Evolutionary conservation across 2,888 invertebrate genomes (phyloP), one percentile per base, ranked within the genome.

Genomic region (Brachypterus glaber): DNA sequence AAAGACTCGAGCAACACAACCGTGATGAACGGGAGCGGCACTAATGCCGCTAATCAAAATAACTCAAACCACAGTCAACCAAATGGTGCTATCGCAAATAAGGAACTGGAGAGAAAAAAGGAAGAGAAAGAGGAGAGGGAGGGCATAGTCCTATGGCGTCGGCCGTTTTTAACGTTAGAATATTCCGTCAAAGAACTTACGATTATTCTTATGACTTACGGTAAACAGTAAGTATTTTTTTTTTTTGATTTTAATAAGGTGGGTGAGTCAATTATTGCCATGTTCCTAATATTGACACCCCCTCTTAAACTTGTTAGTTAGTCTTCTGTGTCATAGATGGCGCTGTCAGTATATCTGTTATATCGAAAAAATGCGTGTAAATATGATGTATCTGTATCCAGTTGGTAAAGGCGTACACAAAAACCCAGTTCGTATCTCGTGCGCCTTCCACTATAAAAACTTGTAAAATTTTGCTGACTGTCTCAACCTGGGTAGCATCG

Each of bases 171-270:
- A 54, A 90, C 90, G 2, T 57, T 86, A 41, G 79, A 84, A 59
- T 91, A 86, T 68, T 88, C 84, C 68, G 64, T 74, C 54, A 73
- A 76, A 56, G 90, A 92, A 71, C 67, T 82, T 47, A 65, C 74
- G 41, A 71, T 77, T 56, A 69, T 85, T 53, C 64, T 76, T 53
- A 71, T 68, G 48, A 71, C 69, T 34, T 73, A 73, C 59, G 70
- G 71, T 49, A 64, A 61, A 58, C 74, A 74, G 79, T 79, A 60
- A 68, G 68, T 58, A 9, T 30, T 40, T 38, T 44, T 44, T 8
- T 21, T 17, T 33, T 17, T 5, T 27, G n/a, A n/a, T n/a, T n/a
- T n/a, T n/a, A n/a, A n/a, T n/a, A n/a, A n/a, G n/a, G n/a, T n/a
- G n/a, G n/a, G n/a, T n/a, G n/a, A n/a, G n/a, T n/a, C n/a, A n/a